phyloP scores from a whole-genome alignment of 2,888 invertebrate genomes.

The Eilema sororculum region DNA sequence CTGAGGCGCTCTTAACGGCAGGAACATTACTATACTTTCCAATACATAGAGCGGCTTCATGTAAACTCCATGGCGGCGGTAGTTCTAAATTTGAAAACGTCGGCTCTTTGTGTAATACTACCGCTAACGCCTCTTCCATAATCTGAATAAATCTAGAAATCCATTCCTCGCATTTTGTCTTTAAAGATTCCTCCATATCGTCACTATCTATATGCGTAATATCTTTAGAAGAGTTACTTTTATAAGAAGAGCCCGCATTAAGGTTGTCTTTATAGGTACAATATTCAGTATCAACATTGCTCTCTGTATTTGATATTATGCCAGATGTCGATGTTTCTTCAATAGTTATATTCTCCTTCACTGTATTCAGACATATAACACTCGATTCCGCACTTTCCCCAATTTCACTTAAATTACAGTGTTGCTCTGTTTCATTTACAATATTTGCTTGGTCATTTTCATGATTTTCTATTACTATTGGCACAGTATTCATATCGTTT shows the following conservation, averaged over 20 bases:
- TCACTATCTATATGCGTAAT: constrained; percentile 50
- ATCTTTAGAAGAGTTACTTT: background rate
- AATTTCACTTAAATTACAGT: constrained; percentile 20
- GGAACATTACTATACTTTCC: constrained; percentile 58
- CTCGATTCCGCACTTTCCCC: constrained; percentile 45
- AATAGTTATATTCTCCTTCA: constrained; percentile 45
- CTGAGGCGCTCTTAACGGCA: constrained; percentile 62
- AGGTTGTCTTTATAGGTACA: background rate
- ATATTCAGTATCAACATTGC: constrained; percentile 48
- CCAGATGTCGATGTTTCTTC: constrained; percentile 63
- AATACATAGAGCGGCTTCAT: constrained; percentile 72
- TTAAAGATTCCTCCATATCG: constrained; percentile 67
- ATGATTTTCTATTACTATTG: constrained; percentile 9
- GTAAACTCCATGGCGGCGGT: constrained; percentile 73
- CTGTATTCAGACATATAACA: constrained; percentile 22
- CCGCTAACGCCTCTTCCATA: constrained; percentile 76
- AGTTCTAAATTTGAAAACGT: constrained; percentile 49
- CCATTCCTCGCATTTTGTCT: constrained; percentile 72
- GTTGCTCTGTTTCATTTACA: background rate
- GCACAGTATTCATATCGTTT: constrained; percentile 11
- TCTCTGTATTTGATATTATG: constrained; percentile 60
- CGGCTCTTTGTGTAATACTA: constrained; percentile 64
- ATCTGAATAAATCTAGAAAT: constrained; percentile 75
- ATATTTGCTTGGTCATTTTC: constrained; percentile 8
- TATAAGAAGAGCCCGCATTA: background rate